These are phyloP conservation scores for Bombus impatiens DNA, from an alignment of 1,140 invertebrate species.

Conservation along the genomic window DNA sequence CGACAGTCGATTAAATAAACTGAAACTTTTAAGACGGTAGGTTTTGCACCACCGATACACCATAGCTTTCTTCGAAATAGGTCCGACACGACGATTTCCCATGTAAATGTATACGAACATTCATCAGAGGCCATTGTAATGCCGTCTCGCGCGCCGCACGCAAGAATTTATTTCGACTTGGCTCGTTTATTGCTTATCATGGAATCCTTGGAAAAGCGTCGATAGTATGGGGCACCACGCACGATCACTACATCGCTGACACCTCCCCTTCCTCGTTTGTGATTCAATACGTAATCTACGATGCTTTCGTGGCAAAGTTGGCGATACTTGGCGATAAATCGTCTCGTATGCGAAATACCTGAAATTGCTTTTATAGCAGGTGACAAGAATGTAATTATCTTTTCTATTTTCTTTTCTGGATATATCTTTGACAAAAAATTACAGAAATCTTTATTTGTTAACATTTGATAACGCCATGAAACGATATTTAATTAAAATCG, in stretches of 20 bases:
- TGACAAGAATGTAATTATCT: not conserved
- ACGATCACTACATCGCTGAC: constrained; percentile 42
- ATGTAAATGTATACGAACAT: constrained; percentile 81
- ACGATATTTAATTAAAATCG: no score
- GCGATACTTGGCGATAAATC: constrained; percentile 48
- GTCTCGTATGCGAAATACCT: constrained; percentile 45
- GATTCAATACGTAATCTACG: constrained; percentile 69
- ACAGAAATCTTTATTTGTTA: not conserved
- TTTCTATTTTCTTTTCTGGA: not conserved
- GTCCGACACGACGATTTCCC: constrained; percentile 71
- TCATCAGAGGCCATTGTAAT: constrained; percentile 80
- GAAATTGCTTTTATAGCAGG: constrained; percentile 27
- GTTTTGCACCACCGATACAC: not conserved
- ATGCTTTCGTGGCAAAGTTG: constrained; percentile 54
- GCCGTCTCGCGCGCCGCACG: constrained; percentile 70
- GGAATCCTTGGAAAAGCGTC: constrained; percentile 61
- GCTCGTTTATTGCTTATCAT: constrained; percentile 57
- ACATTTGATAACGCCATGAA: no score
- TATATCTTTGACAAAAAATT: not conserved
- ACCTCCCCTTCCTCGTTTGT: constrained; percentile 13
- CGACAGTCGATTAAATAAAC: not conserved
- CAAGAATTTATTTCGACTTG: constrained; percentile 74
- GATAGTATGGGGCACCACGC: constrained; percentile 43
- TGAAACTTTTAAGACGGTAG: not conserved
- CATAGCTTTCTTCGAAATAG: constrained; percentile 40